Evolutionary conservation across 2,888 invertebrate species (phyloP).

Genomic region (Osmoderma eremita): DNA sequence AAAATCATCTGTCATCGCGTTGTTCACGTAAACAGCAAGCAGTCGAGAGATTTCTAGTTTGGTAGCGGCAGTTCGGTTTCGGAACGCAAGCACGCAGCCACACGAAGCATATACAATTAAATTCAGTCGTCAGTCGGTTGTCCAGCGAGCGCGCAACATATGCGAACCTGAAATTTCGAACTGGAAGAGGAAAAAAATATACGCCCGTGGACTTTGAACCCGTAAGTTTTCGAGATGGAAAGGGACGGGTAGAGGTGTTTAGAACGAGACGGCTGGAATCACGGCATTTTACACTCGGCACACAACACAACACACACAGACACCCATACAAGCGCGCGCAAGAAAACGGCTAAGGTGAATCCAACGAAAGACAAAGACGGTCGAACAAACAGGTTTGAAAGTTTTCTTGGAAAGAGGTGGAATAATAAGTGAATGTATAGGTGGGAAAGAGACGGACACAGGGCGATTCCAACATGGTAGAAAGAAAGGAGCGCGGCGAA

Average conservation of each 20-base stretch:
- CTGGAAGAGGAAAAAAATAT: constrained; percentile 13
- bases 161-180: constrained; percentile 33
- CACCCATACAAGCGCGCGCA: neutral
- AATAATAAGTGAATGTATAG: constrained; percentile 56
- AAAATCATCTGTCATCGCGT: constrained; percentile 40
- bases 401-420: constrained; percentile 57
- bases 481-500: constrained; percentile 58
- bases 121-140: constrained; percentile 7
- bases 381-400: constrained; percentile 62
- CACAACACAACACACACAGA: neutral
- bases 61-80: constrained; percentile 24
- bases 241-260: constrained; percentile 37
- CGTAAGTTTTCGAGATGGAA: constrained; percentile 44
- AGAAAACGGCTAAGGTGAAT: constrained; percentile 59
- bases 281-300: constrained; percentile 7
- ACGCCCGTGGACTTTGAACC: constrained; percentile 51
- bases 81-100: neutral
- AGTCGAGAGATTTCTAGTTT: constrained; percentile 28
- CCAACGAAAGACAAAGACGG: constrained; percentile 62
- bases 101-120: too few species aligned
- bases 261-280: constrained; percentile 13
- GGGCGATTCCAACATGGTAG: constrained; percentile 48
- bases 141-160: constrained; percentile 16
- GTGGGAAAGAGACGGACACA: constrained; percentile 47
- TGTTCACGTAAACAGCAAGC: constrained; percentile 22